Evolutionary conservation across 2,888 invertebrate species (phyloP), one percentile per base, ranked within the genome.

Genomic region (Dryomyza anilis): DNA sequence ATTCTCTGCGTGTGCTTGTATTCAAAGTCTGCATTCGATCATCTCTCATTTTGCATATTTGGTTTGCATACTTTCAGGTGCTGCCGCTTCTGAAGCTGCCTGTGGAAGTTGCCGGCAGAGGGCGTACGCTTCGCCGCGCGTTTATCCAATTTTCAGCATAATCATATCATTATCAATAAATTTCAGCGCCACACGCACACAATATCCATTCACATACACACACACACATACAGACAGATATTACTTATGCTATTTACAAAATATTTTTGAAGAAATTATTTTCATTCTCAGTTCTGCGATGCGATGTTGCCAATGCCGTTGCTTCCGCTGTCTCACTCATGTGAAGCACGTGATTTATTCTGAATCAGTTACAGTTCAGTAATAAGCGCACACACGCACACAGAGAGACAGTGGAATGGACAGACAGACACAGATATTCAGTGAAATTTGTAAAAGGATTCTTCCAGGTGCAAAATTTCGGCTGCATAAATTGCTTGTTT

Each of bases 91-190:
- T 30, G 6, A 8, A 36, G 25, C 48, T 43, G 39, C 29, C 43
- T 27, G 21, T 1, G 19, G 5, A n/a, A n/a, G n/a, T n/a, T n/a
- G n/a, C n/a, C n/a, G n/a, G n/a, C n/a, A n/a, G 29, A 36, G 56
- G 53, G 50, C 50, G 46, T 8, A 56, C 56, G 57, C 63, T 39
- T 50, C 58, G 33, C 43, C 30, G 45, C 50, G 16, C 29, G 29
- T 53, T 29, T 62, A 57, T 66, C 19, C 66, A 58, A 62, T 63
- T 63, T 58, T 25, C 58, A 62, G 58, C 25, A 58, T 66, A 66
- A 66, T 66, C 66, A 58, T 53, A 66, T 63, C 58, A 63, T 66
- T 62, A 66, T 63, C 66, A 66, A 66, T 66, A 63, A 63, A 66
- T 63, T 58, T 16, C 52, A 25, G 53, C 1, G 3, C 25, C 53